Base-by-base conservation (phyloP, 2,888 invertebrate genomes). In the Lordiphosa andalusiaca region DNA sequence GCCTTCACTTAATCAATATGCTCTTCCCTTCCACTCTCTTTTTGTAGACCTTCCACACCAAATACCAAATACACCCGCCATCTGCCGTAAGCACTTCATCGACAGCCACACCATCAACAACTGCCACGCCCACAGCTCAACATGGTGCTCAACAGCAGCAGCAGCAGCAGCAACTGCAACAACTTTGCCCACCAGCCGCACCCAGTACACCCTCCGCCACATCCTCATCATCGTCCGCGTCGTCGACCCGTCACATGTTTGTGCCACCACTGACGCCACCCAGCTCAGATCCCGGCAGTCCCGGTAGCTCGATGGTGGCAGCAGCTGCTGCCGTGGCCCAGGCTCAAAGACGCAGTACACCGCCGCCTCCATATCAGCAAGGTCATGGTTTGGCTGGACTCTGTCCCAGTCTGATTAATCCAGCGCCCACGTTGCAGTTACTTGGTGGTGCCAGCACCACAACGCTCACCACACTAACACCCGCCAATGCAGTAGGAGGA, bases 191-290 rank as follows among this genome's bases (percentile, higher is more conserved):
- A 62, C 87, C 87, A 50, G 88, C 86, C 41, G 86, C 84, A 36
- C 85, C 85, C 50, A 84, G 72, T 62, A 85, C 85, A n/a, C 84
- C 80, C 21, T 83, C 84, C 1, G 80, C 85, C 53, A 75, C 78
- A 6, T 82, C 69, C 16, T 47, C 75, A 60, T 91, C 86, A 48
- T 91, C 91, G 39, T 91, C 92, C 71, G 91, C 80, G 52, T 67
- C 59, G 49, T 64, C 91, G 88, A 90, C 92, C 62, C 91, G 93
- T 86, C 90, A 93, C 71, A 93, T 95, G 91, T 95, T 95, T 90
- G 95, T 94, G 88, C 94, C 95, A 19, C 96, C 96, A 39, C 90
- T 96, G 82, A 96, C 96, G 71, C 96, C 96, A 39, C 96, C 96
- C 71, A 95, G 94, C 88, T 96, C 96, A 55, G 96, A 96, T 88